Evolutionary conservation across 2,888 invertebrate genomes (phyloP), one percentile per base, ranked within the genome.

Genomic region (Melikaiella ostensackeni): DNA sequence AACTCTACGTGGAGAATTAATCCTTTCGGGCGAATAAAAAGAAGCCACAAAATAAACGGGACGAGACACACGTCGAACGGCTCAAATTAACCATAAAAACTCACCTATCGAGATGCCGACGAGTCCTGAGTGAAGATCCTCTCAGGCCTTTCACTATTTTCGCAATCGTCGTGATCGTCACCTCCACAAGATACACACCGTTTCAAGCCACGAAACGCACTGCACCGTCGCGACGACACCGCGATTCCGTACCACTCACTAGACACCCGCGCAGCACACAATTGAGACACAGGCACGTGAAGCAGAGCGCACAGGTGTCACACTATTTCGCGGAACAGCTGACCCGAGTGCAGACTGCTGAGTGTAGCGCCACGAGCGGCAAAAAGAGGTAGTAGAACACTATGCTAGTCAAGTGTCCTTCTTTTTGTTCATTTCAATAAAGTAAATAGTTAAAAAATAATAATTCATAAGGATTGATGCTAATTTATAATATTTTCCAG

Each of bases 271-370:
- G 80, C 77, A 73, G 79, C 77, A 80, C 82, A 21, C 66, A 16
- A 42, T 38, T 38, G 38, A 11, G 38, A 3, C 38, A 38, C 38
- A 38, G 13, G 38, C 38, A 38, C 38, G 13, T 38, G 79, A 66
- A 79, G 79, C 73, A 79, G 79, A 76, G 78, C 79, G 74, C 59
- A 64, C 79, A 76, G 76, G 66, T 76, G 76, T 57, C 64, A 77
- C 77, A 81, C 85, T 79, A 84, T 80, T 77, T 83, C 80, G 82
- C 84, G 85, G 87, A 88, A 89, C 89, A 89, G 89, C 89, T 89
- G 89, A 38, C 13, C 13, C 3, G 13, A 13, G 38, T 38, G 38
- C 2, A 38, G 13, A 5, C 38, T 13, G 38, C 38, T 4, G 38
- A 38, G 13, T 38, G 79, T 81, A 81, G 82, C 85, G 85, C 83